Evolutionary conservation across 37 sponge, comb jelly and placozoan species (phyloP), one percentile per base, ranked within the genome.

Genomic region (Halisarca cf. caerulea): DNA sequence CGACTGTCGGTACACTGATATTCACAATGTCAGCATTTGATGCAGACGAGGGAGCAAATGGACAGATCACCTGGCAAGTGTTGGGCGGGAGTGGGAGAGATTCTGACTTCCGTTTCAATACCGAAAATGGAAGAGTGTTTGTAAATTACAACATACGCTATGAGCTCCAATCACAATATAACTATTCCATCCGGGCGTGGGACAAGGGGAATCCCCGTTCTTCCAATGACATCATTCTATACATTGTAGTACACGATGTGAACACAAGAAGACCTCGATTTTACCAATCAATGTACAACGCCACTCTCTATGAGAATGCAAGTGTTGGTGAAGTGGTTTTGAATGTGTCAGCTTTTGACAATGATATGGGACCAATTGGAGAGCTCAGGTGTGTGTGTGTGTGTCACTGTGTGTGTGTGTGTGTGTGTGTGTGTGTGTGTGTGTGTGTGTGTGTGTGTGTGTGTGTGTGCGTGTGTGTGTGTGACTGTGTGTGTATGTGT

Each of bases 241-340:
- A 44, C 24, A 86, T 92, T 32, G 54, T 47, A 23, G 60, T 92
- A 23, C 93, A 88, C 58, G 70, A 82, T 69, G 81, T 71, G 35
- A 83, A 92, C 53, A 53, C 59, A 24, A 80, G 78, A 34, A 80
- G 82, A 37, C 93, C 93, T 0, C 41, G 40, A 24, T 92, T 92
- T 37, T 57, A 78, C 3, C 68, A 43, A 21, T 32, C 51, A 20
- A 43, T 18, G 11, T 83, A 86, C 81, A 92, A 86, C 51, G 68
- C 41, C 14, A 92, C 89, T 24, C 3, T 92, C 0, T 0, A 34
- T 32, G 89, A 89, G 66, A 86, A 42, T 23, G 66, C 58, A 0
- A 9, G 64, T 8, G 42, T 86, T 11, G 77, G 78, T 30, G 59
- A 51, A 7, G 74, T 79, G 0, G 81, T 92, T 0, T 75, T 90